Base-by-base conservation (phyloP, 2,113 vertebrate genomes). In the Hippolais icterina region DNA sequence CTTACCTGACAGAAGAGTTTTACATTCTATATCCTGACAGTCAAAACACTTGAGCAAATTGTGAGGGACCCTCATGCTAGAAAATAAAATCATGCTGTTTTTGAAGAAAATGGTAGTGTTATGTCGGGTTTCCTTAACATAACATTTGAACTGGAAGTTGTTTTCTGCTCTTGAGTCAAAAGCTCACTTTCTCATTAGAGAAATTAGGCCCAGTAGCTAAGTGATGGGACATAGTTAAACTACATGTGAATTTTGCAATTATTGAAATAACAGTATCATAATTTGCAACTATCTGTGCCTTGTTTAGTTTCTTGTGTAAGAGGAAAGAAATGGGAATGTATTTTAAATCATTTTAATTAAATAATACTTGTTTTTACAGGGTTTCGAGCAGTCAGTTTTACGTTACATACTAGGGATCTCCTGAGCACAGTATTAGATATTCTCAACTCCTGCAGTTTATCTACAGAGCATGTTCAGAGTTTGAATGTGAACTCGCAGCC, bases 351-450 rank as follows among this genome's bases (percentile, higher is more conserved):
- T 71, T 94, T 46, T 49, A n/a, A 25, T 78, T 75, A 52, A 95
- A 39, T 79, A 78, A 74, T 95, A 46, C 65, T 98, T 98, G 57
- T 93, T 15, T 97, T 97, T 97, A 17, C 94, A 99, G 99, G 98
- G 25, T 99, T 99, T 96, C 98, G 98, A 72, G 97, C 98, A 5
- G 99, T 99, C 96, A 99, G 96, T 94, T 99, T 99, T 97, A 99
- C 99, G 4, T 97, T 99, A 81, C 98, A 96, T 42, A 98, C 98
- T 53, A 98, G 97, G 46, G 99, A 99, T 90, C 98, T 99, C 39
- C 96, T 98, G 95, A 99, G 98, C 96, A 99, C 99, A 6, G 99
- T 99, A 13, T 94, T 98, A 74, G 98, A 98, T 74, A 98, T 99
- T 89, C 98, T 99, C 96, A 98, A 98, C 93, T 99, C 99, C 95